Conservation (phyloP, 2,113 vertebrate genomes). For the Caracal caracal region DNA sequence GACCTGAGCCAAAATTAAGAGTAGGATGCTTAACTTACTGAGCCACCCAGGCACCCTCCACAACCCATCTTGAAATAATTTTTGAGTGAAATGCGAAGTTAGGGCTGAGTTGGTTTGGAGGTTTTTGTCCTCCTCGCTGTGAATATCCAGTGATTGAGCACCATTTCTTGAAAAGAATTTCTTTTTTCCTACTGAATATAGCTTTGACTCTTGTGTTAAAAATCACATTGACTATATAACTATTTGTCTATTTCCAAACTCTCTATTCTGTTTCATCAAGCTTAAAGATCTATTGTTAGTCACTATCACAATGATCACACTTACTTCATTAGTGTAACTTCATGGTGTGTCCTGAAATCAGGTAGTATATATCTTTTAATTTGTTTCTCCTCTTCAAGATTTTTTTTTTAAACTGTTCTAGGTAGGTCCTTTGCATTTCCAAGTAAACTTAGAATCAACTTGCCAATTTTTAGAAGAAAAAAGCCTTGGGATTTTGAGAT, state of each 20-base stretch:
- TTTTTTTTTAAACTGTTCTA: not conserved
- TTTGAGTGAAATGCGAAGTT: not conserved
- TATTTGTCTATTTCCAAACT: not conserved
- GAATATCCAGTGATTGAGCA: not conserved
- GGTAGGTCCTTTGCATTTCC: not conserved
- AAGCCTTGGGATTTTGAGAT: not conserved
- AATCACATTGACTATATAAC: not conserved
- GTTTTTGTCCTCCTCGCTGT: not conserved
- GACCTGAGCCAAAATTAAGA: too few relatives aligned
- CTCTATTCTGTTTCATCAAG: not conserved
- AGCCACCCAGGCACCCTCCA: too few relatives aligned
- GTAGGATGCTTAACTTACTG: too few relatives aligned
- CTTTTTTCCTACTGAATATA: not conserved
- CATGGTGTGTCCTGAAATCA: not conserved
- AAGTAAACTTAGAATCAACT: not conserved
- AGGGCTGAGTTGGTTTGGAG: not conserved
- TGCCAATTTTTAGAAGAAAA: not conserved
- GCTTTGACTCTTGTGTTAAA: not conserved
- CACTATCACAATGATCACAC: not conserved
- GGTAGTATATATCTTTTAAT: not conserved
- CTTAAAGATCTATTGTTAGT: not conserved
- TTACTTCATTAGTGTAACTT: not conserved
- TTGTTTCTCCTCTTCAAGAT: constrained; percentile 10
- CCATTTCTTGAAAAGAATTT: constrained; percentile 2
- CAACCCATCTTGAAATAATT: not conserved